Percentiles rank a stretch among this genome's conserved stretches.
Conservation (phyloP, 1,140 invertebrate species). For the Ceratosolen solmsi region DNA sequence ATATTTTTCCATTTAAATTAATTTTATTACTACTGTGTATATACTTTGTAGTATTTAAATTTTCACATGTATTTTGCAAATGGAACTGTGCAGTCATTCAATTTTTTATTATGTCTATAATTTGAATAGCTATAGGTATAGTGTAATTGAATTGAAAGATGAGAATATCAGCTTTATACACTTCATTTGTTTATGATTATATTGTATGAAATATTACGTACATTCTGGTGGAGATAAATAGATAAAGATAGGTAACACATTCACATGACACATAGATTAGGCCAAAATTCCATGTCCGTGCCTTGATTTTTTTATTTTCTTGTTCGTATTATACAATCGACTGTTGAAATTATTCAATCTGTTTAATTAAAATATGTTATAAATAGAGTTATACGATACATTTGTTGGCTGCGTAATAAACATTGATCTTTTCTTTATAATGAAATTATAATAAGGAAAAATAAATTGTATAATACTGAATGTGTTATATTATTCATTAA, state of each 20-base stretch:
- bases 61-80: neutral
- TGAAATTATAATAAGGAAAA: no score
- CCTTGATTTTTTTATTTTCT: conserved; percentile 5
- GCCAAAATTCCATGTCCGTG: conserved; percentile 51
- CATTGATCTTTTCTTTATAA: no score
- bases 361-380: neutral
- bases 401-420: neutral
- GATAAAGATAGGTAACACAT: conserved; percentile 55
- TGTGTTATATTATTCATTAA: no score
- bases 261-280: conserved; percentile 61
- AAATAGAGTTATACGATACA: no score
- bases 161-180: neutral
- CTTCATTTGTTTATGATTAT: neutral
- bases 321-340: neutral
- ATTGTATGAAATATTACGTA: conserved; percentile 42
- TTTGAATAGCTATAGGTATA: neutral
- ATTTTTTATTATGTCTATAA: neutral
- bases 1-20: conserved; percentile 46
- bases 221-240: conserved; percentile 43
- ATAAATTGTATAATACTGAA: no score
- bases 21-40: conserved; percentile 7
- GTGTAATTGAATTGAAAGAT: conserved; percentile 22
- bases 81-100: neutral
- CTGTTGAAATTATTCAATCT: neutral
- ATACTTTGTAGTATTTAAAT: neutral